phyloP scores from a whole-genome alignment of 2,113 vertebrate species.

The Urocolius indicus region DNA sequence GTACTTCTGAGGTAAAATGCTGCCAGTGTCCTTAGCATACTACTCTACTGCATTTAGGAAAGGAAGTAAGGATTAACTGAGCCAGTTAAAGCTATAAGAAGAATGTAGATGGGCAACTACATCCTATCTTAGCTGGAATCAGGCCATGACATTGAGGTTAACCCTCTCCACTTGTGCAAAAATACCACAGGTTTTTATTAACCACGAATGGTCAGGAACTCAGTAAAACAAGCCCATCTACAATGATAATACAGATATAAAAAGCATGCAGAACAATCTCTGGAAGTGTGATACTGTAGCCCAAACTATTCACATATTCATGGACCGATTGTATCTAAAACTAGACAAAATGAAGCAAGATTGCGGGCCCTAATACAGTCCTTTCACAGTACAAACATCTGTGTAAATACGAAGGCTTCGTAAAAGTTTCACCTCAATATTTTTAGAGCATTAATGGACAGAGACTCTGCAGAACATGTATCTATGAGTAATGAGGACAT shows the following conservation, averaged over 20 bases:
- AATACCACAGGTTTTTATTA: slow-evolving; percentile 26
- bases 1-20: background rate
- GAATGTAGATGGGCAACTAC: slow-evolving; percentile 21
- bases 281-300: background rate
- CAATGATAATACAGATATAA: slow-evolving; percentile 24
- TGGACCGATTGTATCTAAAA: background rate
- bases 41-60: background rate
- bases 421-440: slow-evolving; percentile 22
- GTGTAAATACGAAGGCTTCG: slow-evolving; percentile 5
- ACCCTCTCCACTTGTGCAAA: slow-evolving; percentile 16
- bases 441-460: slow-evolving; percentile 1
- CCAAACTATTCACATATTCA: background rate
- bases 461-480: background rate
- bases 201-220: slow-evolving; percentile 39
- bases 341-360: background rate
- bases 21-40: background rate
- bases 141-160: slow-evolving; percentile 46
- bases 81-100: background rate
- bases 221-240: background rate
- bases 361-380: background rate
- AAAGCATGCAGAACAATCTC: background rate
- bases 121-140: slow-evolving; percentile 41
- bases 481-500: slow-evolving; percentile 18
- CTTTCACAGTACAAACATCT: slow-evolving; percentile 2
- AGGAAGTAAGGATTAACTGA: slow-evolving; percentile 14